Base-by-base conservation (phyloP, 2,113 vertebrate genomes). In the Rhinolophus sinicus region DNA sequence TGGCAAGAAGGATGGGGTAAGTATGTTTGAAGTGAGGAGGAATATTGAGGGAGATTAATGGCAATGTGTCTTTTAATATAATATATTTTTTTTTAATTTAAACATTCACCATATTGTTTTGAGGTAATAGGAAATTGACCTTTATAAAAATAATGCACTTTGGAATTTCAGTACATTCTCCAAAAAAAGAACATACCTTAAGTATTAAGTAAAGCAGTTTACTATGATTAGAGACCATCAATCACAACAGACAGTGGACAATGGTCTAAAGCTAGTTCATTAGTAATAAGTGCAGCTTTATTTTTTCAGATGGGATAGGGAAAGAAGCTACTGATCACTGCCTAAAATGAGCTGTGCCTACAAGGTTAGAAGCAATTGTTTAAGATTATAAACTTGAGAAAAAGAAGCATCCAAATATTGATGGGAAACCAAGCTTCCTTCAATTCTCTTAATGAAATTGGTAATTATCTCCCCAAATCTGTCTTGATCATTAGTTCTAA, bases 241-340 rank as follows among this genome's bases (percentile, higher is more conserved):
- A 8, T 77, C 1, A 94, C 16, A 73, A 67, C 5, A 50, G 47
- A 50, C 47, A 30, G 2, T 67, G 8, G 38, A 90, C 5, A 86
- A 40, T 21, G 3, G 8, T 70, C 56, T 75, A 73, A 88, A 83
- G 12, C 28, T 54, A 78, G 64, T 81, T 89, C 26, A 70, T 62
- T 72, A 62, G 60, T 90, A 80, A 70, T 85, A 95, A 90, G 50
- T 90, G 90, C 28, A 64, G 21, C 50, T 89, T 86, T 76, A 73
- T 76, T 94, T 54, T 76, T 78, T 65, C 54, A 60, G 24, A 60
- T n/a, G 30, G 7, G 1, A 75, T 72, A 94, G 76, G 4, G 44
- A 85, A 97, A 84, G 16, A 92, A 88, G 21, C 52, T 64, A 89
- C 70, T 65, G 8, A 72, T 82, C 33, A 18, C 7, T 87, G 4